A percentile compares a stretch with the other conserved stretches of the same genome.
phyloP scores from a whole-genome alignment of 2,888 invertebrate genomes.

The Drosophila seclusa region DNA sequence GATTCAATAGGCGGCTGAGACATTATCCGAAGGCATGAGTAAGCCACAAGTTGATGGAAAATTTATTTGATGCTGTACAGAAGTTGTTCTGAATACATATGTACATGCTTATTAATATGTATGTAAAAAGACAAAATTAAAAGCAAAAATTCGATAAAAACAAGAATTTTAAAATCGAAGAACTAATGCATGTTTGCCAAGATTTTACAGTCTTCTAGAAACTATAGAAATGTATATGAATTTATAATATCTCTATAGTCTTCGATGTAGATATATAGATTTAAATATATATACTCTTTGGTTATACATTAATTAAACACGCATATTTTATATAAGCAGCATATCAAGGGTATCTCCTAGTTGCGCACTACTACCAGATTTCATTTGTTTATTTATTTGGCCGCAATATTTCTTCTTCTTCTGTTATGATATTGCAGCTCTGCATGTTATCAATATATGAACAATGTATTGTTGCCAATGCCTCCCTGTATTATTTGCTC shows the following conservation, averaged over 20 bases:
- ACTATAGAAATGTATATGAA: not conserved
- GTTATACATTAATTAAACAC: too few relatives aligned
- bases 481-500: not conserved
- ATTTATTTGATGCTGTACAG: slow-evolving; percentile 25
- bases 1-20: slow-evolving; percentile 45
- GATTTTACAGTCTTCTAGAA: not conserved
- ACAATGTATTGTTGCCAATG: not conserved
- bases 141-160: not conserved
- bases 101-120: not conserved
- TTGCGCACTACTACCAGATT: not conserved
- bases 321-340: not conserved
- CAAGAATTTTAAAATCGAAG: not conserved
- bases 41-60: slow-evolving; percentile 41
- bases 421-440: not conserved
- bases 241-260: not conserved
- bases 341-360: not conserved
- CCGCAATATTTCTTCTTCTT: not conserved
- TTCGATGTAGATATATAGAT: not conserved
- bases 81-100: slow-evolving; percentile 11
- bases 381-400: not conserved
- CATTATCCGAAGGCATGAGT: slow-evolving; percentile 45
- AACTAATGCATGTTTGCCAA: too few relatives aligned
- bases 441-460: not conserved
- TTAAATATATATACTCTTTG: not conserved
- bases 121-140: not conserved